Conservation (phyloP, 2,113 vertebrate genomes). For the Gambusia holbrooki region DNA sequence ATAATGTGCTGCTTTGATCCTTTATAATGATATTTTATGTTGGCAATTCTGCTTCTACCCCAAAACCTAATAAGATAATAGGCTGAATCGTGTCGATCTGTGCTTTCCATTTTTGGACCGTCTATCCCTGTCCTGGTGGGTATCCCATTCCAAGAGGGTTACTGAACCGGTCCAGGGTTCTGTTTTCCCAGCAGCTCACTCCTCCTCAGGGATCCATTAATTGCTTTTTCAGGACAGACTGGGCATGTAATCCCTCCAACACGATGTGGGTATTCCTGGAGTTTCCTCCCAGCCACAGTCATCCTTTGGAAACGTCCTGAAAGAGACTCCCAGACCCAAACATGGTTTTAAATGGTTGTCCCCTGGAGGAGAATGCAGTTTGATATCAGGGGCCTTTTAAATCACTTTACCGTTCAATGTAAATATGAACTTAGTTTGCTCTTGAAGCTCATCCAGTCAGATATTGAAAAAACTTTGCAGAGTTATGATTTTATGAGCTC, state of each 20-base stretch:
- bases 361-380: slow-evolving; percentile 7
- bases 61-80: slow-evolving; percentile 5
- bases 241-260: slow-evolving; percentile 36
- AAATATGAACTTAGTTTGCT: slow-evolving; percentile 26
- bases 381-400: slow-evolving; percentile 12
- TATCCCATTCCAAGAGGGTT: slow-evolving; percentile 24
- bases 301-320: slow-evolving; percentile 33
- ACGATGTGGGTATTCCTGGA: slow-evolving; percentile 35
- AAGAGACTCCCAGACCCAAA: slow-evolving; percentile 36
- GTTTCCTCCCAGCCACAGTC: slow-evolving; percentile 39
- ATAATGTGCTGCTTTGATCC: background rate
- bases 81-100: slow-evolving; percentile 10
- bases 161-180: slow-evolving; percentile 5
- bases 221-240: slow-evolving; percentile 33
- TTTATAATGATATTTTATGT: slow-evolving; percentile 31
- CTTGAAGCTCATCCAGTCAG: slow-evolving; percentile 2
- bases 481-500: slow-evolving; percentile 1
- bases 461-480: background rate
- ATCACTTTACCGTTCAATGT: slow-evolving; percentile 28
- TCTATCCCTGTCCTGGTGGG: slow-evolving; percentile 14
- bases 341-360: slow-evolving; percentile 19
- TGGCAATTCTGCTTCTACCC: slow-evolving; percentile 3
- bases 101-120: slow-evolving; percentile 28
- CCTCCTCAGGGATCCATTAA: slow-evolving; percentile 38
- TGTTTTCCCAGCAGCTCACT: slow-evolving; percentile 36